Evolutionary conservation across 2,888 invertebrate species (phyloP), one percentile per base, ranked within the genome.

Genomic region (Gastracanthus pulcherrimus): DNA sequence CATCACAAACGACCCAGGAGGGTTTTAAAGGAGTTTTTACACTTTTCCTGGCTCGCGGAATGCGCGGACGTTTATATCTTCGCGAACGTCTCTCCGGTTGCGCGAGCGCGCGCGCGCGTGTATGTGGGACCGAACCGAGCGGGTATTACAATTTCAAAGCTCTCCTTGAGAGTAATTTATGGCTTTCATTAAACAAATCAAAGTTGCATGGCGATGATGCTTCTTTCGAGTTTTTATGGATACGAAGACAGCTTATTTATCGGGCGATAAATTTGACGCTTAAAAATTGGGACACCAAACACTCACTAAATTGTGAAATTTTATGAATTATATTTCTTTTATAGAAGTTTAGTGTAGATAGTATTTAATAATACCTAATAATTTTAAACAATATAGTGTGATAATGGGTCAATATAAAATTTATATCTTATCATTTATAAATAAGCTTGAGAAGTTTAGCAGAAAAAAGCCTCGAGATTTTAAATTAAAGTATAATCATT

Each of bases 21-120:
- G 55, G 64, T 64, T 69, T 78, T 71, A 66, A 55, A 71, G 64
- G 51, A 78, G 38, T 78, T 71, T 76, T 76, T 64, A 78, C 48
- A 64, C 71, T 51, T 78, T 78, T 62, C 6, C 64, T 51, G n/a
- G n/a, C n/a, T n/a, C n/a, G n/a, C 70, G 45, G 48, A 38, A 51
- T 29, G 26, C 69, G 70, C 41, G 6, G 3, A 48, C 76, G 58
- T 69, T 76, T 76, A 76, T 69, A 58, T 76, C 51, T 23, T 41
- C 19, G 66, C n/a, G 58, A 71, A 58, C 62, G 74, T 29, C 23
- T 31, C 11, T n/a, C n/a, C 13, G 16, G 19, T 23, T 23, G 1
- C 51, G 51, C n/a, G 7, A 7, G 4, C 51, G 9, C 51, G n/a
- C 19, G 23, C 9, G 23, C 51, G 41, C 5, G n/a, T 45, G 64